These are phyloP conservation scores for Glyphotaelius pellucidus DNA, from an alignment of 2,888 invertebrate genomes.

Conservation along the genomic window DNA sequence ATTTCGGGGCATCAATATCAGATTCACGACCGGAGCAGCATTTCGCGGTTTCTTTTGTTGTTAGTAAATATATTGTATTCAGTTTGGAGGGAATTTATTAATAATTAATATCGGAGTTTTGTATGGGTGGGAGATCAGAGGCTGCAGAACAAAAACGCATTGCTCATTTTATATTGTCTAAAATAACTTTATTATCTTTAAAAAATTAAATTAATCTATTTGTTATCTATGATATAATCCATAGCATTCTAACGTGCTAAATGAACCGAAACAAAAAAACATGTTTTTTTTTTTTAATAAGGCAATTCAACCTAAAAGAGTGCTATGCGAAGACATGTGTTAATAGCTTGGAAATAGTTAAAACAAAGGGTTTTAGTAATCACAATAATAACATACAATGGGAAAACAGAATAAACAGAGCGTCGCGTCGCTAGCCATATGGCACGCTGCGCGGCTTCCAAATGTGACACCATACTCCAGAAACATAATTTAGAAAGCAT, in stretches of 20 bases:
- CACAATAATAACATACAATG: background rate
- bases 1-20: background rate
- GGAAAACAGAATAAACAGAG: background rate
- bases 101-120: background rate
- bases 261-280: constrained; percentile 2
- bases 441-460: background rate
- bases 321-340: no score
- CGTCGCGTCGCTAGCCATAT: background rate
- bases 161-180: no score
- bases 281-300: no score
- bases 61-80: background rate
- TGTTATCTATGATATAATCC: no score
- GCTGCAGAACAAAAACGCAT: background rate
- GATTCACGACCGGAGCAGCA: background rate
- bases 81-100: background rate
- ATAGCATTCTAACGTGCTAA: background rate
- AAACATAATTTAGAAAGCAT: background rate
- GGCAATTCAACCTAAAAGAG: no score
- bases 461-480: constrained; percentile 2
- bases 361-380: background rate
- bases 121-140: background rate
- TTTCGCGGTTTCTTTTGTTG: background rate
- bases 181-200: no score
- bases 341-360: background rate
- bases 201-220: no score